Evolutionary conservation across 2,113 vertebrate genomes (phyloP).

Genomic region (Proterorhinus semilunaris): DNA sequence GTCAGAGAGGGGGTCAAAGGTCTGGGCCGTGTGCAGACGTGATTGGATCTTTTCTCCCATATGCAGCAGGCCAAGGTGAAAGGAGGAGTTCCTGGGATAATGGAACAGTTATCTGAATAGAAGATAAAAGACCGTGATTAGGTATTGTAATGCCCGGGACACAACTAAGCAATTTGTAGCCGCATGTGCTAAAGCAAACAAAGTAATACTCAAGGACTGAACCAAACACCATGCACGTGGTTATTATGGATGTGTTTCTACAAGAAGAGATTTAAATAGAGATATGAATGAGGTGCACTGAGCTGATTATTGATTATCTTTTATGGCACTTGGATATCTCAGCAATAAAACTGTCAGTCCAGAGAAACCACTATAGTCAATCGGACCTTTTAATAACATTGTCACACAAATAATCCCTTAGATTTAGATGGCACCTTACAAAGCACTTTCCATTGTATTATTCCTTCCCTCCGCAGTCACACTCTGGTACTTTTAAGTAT

Average conservation of each 20-base stretch:
- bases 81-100: conserved; percentile 34
- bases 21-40: conserved; percentile 29
- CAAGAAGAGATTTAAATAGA: background rate
- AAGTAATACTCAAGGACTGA: conserved; percentile 13
- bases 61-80: conserved; percentile 37
- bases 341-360: no score
- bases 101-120: conserved; percentile 35
- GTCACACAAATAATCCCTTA: no score
- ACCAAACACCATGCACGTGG: background rate
- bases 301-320: no score
- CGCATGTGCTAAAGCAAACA: conserved; percentile 15
- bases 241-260: background rate
- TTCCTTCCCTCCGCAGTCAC: no score
- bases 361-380: no score
- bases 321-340: no score
- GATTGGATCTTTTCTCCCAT: conserved; percentile 54
- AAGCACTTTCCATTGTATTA: no score
- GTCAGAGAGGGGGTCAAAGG: conserved; percentile 31
- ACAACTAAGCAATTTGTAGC: conserved; percentile 21
- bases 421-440: no score
- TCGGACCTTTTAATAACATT: no score
- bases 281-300: no score
- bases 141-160: conserved; percentile 25
- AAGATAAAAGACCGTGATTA: conserved; percentile 10
- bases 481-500: no score